Conservation (phyloP, 2,888 invertebrate species). For the Barypeithes pellucidus region DNA sequence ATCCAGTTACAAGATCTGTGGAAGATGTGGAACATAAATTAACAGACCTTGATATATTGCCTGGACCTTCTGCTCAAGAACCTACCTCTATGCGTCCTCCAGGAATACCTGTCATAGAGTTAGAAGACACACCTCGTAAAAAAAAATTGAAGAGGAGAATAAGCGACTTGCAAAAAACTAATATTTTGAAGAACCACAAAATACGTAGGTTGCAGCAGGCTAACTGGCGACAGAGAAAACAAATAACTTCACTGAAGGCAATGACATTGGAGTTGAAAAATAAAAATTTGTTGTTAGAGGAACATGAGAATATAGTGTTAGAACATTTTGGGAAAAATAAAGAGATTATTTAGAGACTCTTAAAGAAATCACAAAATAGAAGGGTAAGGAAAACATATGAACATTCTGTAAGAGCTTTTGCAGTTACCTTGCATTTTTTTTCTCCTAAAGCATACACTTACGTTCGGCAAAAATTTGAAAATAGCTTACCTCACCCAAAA, state of each 20-base stretch:
- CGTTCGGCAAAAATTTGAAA: no score
- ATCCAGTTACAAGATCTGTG: not conserved
- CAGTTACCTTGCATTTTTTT: constrained; percentile 31
- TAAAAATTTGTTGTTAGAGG: constrained; percentile 23
- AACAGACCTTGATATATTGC: not conserved
- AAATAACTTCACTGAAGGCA: constrained; percentile 31
- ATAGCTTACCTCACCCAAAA: no score
- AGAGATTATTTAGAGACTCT: constrained; percentile 4
- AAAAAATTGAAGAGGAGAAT: constrained; percentile 34
- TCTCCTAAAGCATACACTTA: no score
- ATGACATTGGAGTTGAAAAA: constrained; percentile 31
- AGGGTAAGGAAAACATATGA: constrained; percentile 25
- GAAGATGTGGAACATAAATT: not conserved
- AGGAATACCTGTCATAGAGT: not conserved
- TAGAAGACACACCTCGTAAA: constrained; percentile 20
- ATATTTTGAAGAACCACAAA: constrained; percentile 30
- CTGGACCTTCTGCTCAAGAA: constrained; percentile 6
- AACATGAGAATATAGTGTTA: no score
- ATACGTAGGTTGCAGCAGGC: constrained; percentile 30
- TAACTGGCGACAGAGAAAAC: constrained; percentile 24
- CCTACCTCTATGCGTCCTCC: not conserved
- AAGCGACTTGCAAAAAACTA: constrained; percentile 16
- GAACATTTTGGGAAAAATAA: no score
- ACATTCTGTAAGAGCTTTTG: constrained; percentile 39
- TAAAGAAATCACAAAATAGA: constrained; percentile 17